A percentile compares a stretch with the other conserved stretches of the same genome.
phyloP scores from a whole-genome alignment of 1,140 invertebrate genomes.

The Rhopalosiphum padi region DNA sequence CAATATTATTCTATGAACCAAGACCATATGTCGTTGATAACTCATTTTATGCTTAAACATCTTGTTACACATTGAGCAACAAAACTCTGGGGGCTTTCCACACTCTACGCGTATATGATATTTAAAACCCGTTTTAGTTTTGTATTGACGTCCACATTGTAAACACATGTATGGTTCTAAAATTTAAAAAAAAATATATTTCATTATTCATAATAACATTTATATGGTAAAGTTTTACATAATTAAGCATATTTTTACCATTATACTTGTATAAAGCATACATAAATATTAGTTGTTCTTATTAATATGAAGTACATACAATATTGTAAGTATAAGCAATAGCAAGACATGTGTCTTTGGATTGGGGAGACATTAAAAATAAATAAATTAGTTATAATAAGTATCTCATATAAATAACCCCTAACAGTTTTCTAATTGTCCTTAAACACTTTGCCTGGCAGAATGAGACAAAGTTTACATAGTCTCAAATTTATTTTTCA shows the following conservation, averaged over 20 bases:
- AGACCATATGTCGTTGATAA: conserved; percentile 57
- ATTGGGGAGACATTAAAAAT: neutral
- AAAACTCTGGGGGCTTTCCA: conserved; percentile 56
- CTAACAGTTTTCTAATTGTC: too few species aligned
- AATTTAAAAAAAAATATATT: neutral
- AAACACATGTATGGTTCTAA: conserved; percentile 44
- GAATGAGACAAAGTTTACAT: too few species aligned
- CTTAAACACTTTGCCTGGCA: too few species aligned
- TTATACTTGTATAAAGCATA: neutral
- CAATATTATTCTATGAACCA: conserved; percentile 61
- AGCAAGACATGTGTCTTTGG: neutral
- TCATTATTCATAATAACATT: neutral
- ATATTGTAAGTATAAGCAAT: neutral
- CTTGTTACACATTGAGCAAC: conserved; percentile 54
- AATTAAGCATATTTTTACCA: neutral
- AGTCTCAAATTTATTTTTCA: too few species aligned
- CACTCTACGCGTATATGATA: conserved; percentile 59
- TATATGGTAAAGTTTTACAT: neutral
- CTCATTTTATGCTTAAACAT: conserved; percentile 37
- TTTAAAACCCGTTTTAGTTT: conserved; percentile 44
- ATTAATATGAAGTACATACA: neutral
- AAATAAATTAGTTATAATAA: neutral
- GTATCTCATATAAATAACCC: too few species aligned
- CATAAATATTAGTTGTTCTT: neutral
- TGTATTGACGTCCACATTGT: conserved; percentile 59